These are phyloP conservation scores for Heliconius ethilla DNA, from an alignment of 2,888 invertebrate genomes.

Conservation along the genomic window DNA sequence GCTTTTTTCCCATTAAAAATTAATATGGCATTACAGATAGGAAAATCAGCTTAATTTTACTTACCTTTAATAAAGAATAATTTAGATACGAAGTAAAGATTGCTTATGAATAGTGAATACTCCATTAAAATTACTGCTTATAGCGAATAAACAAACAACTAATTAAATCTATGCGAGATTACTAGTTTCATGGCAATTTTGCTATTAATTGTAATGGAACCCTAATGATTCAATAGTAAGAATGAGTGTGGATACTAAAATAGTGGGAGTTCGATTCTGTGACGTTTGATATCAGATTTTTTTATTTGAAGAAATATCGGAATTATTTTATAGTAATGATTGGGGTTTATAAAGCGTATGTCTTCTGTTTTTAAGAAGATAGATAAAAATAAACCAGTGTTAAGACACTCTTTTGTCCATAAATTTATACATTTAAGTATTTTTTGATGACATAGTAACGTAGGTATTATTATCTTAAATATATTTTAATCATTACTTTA, in stretches of 20 bases:
- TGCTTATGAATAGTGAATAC: conserved; percentile 33
- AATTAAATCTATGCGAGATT: conserved; percentile 21
- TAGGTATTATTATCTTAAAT: not conserved
- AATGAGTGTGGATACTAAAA: not conserved
- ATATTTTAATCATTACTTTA: not conserved
- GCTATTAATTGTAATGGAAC: conserved; percentile 10
- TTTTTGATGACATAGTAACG: no score
- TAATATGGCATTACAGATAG: not conserved
- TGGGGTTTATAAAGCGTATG: no score
- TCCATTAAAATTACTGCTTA: conserved; percentile 26
- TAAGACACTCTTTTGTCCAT: not conserved
- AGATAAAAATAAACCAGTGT: not conserved
- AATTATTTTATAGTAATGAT: not conserved
- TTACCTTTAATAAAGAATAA: conserved; percentile 29
- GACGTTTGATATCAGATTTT: not conserved
- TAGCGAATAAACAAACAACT: conserved; percentile 12
- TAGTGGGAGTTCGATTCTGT: not conserved
- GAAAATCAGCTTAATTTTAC: not conserved
- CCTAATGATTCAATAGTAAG: not conserved
- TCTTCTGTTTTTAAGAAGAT: not conserved
- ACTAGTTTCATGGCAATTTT: conserved; percentile 13
- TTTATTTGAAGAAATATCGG: not conserved
- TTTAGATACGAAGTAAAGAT: conserved; percentile 19
- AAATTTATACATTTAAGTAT: not conserved
- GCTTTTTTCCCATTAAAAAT: not conserved